phyloP scores from a whole-genome alignment of 1,140 invertebrate genomes.

The Hycleus phaleratus region DNA sequence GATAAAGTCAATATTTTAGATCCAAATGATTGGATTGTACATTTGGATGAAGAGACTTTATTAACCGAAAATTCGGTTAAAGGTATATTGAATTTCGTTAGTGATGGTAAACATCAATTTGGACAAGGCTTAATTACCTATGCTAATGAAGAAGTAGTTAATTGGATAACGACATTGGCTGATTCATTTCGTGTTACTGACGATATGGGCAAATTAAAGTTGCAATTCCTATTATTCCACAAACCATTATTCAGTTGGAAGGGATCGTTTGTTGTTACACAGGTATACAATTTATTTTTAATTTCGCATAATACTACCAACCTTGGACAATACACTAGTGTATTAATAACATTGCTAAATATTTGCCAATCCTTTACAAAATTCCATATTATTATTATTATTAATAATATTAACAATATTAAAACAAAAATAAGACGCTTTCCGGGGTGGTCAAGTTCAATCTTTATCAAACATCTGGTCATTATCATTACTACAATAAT shows the following conservation, averaged over 20 bases:
- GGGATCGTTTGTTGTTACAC: constrained; percentile 89
- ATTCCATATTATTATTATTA: too few species aligned
- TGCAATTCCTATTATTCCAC: constrained; percentile 90
- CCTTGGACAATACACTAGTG: too few species aligned
- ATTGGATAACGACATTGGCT: constrained; percentile 94
- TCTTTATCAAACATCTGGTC: too few species aligned
- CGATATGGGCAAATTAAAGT: constrained; percentile 92
- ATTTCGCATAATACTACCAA: too few species aligned
- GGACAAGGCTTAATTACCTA: constrained; percentile 98
- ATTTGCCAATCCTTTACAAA: too few species aligned
- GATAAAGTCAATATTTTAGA: constrained; percentile 79
- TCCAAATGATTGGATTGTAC: constrained; percentile 94
- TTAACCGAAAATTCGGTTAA: constrained; percentile 85
- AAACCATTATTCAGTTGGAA: constrained; percentile 97
- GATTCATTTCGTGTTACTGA: constrained; percentile 95
- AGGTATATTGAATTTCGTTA: constrained; percentile 93
- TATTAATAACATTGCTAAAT: too few species aligned
- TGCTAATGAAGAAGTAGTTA: constrained; percentile 92
- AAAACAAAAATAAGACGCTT: not conserved
- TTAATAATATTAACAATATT: too few species aligned
- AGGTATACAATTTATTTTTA: constrained; percentile 50
- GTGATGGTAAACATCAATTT: constrained; percentile 91
- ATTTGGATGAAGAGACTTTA: constrained; percentile 95
- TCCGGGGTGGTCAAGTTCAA: too few species aligned
- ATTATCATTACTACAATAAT: too few species aligned